A percentile compares a stretch with the other conserved stretches of the same genome.
Evolutionary conservation across 2,797 vertebrate species (phyloP).

Genomic region (Numenius phaeopus): DNA sequence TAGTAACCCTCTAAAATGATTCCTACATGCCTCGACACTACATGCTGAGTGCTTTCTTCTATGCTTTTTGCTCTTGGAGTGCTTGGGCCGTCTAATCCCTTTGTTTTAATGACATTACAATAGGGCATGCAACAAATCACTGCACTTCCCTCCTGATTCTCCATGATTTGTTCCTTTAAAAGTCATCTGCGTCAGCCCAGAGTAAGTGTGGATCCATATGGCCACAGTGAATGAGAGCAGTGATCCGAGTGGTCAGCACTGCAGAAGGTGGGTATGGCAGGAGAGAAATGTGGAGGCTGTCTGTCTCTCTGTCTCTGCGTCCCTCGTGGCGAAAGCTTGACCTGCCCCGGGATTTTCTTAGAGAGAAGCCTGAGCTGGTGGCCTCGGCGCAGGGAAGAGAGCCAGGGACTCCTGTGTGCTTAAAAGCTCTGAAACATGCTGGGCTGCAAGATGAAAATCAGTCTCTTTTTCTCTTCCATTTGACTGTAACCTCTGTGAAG

Average conservation of each 20-base stretch:
- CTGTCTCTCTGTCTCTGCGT: neutral
- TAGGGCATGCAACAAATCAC: neutral
- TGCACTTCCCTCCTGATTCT: constrained; percentile 8
- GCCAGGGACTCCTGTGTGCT: neutral
- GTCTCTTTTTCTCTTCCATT: neutral
- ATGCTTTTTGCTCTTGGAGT: constrained; percentile 22
- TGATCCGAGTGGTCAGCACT: neutral
- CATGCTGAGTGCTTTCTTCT: constrained; percentile 26
- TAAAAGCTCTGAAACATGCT: neutral
- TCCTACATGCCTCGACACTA: constrained; percentile 15
- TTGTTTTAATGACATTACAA: constrained; percentile 43
- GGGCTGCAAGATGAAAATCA: neutral
- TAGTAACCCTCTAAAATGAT: constrained; percentile 37
- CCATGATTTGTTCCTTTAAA: neutral
- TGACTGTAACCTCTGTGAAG: neutral
- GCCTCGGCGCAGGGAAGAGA: neutral
- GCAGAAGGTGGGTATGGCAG: neutral
- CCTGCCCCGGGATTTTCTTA: neutral
- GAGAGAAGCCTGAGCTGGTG: neutral
- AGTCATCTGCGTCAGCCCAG: neutral
- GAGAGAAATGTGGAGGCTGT: neutral
- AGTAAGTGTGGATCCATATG: neutral
- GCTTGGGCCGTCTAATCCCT: neutral
- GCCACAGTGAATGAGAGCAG: neutral
- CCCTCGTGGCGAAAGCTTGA: neutral